Percentiles rank a stretch among this genome's conserved stretches.
These are phyloP conservation scores for Rotaria magnacalcarata DNA, from an alignment of 2,888 invertebrate species.

Conservation along the genomic window DNA sequence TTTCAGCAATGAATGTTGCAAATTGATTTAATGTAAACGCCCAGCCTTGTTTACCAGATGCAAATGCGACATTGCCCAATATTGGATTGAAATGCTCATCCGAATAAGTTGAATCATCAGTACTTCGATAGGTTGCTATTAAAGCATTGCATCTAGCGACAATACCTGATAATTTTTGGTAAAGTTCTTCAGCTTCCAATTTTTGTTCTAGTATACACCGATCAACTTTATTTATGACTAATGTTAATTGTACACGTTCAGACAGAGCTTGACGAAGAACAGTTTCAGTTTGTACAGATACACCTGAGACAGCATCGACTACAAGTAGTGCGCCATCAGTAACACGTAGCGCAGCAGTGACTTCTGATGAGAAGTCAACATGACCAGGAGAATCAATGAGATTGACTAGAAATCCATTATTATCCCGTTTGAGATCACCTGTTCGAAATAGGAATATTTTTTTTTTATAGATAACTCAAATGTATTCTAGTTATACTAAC, in stretches of 20 bases:
- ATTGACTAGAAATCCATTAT: slow-evolving; percentile 46
- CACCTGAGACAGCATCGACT: slow-evolving; percentile 48
- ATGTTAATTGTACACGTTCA: slow-evolving; percentile 48
- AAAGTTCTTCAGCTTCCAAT: slow-evolving; percentile 47
- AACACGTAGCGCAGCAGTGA: slow-evolving; percentile 48
- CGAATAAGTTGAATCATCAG: slow-evolving; percentile 33
- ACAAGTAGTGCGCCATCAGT: slow-evolving; percentile 48
- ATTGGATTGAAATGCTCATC: slow-evolving; percentile 47
- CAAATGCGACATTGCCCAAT: slow-evolving; percentile 49
- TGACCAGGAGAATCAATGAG: slow-evolving; percentile 48
- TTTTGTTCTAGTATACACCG: slow-evolving; percentile 48
- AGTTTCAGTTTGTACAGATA: slow-evolving; percentile 50
- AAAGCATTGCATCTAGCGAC: slow-evolving; percentile 48
- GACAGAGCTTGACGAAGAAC: slow-evolving; percentile 49
- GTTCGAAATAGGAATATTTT: background rate
- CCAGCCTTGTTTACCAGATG: slow-evolving; percentile 49
- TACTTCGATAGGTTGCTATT: slow-evolving; percentile 47
- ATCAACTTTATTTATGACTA: slow-evolving; percentile 50
- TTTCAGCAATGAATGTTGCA: slow-evolving; percentile 47
- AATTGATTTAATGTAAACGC: slow-evolving; percentile 48
- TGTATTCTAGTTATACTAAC: background rate
- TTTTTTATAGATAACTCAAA: too few relatives aligned
- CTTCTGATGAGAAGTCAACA: slow-evolving; percentile 48
- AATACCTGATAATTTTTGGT: slow-evolving; percentile 41
- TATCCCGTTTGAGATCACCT: background rate